Evolutionary conservation across 2,113 vertebrate species (phyloP).

Genomic region (Pitta sordida): DNA sequence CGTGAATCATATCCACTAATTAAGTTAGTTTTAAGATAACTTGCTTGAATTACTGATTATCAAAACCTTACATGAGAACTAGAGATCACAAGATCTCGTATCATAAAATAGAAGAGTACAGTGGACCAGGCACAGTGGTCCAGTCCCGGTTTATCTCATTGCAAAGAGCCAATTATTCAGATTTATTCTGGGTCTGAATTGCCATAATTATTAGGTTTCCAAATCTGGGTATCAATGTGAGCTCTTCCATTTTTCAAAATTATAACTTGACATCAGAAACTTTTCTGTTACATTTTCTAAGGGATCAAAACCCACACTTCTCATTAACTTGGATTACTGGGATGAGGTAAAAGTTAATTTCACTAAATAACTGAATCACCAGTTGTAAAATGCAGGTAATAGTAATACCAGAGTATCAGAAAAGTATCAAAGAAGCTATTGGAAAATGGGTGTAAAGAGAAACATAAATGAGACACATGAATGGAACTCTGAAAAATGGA

Average conservation of each 20-base stretch:
- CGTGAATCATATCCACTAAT: not conserved
- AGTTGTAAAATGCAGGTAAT: not conserved
- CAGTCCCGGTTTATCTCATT: not conserved
- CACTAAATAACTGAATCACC: not conserved
- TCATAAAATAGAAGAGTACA: not conserved
- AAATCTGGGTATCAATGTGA: not conserved
- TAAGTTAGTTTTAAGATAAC: not conserved
- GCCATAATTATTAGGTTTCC: not conserved
- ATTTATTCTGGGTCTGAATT: not conserved
- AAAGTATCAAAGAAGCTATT: not conserved
- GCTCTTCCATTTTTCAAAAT: not conserved
- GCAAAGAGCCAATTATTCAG: not conserved
- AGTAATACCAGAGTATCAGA: not conserved
- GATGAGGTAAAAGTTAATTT: not conserved
- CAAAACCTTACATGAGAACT: not conserved
- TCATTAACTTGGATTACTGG: not conserved
- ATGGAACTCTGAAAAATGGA: not conserved
- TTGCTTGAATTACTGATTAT: not conserved
- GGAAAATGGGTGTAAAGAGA: not conserved
- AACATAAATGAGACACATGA: not conserved
- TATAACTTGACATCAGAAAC: not conserved
- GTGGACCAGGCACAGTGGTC: fast-evolving
- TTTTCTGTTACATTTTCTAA: not conserved
- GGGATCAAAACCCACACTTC: not conserved
- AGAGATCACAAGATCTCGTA: not conserved